Base-by-base conservation (phyloP, 2,797 vertebrate genomes). In the Cyprinella venusta region DNA sequence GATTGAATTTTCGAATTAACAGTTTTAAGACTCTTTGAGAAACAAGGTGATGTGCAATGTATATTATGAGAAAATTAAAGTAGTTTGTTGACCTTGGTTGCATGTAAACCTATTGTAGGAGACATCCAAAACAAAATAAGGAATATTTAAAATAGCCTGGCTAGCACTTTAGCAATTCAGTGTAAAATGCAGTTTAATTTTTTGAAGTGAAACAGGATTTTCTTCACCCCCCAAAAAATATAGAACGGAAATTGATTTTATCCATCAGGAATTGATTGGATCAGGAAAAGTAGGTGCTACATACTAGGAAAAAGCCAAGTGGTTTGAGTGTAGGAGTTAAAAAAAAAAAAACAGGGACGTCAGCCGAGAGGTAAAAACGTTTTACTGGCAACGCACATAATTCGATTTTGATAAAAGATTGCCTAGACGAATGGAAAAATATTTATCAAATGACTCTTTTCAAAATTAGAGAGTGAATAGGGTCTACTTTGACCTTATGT, bases 391-490 rank as follows among this genome's bases (percentile, higher is more conserved):
- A n/a, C 10, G 54, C 19, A 18, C 36, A 40, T 59, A 61, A 76
- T 76, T 42, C 0, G 0, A 18, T 61, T 76, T 59, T 40, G 54
- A 40, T 61, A 61, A 76, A 61, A 59, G n/a, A 61, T 26, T 40
- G 54, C 21, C 7, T 10, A 18, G 74, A 76, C 74, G 61, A 76
- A 61, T 59, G 13, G 33, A 59, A 59, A 40, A 76, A 40, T 36
- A 33, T 54, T 76, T 56, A 24, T 38, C 72, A 59, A 59, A 59
- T 40, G 0, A 76, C 36, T 56, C 33, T 52, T 63, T 21, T 18
- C 13, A 42, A 24, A 61, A 26, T 76, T 76, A 61, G 36, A 42
- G 61, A 42, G 74, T 26, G 36, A 76, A 76, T 42, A 26, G 74
- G n/a, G 15, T 61, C 1, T 1, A 40, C 19, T 76, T 42, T 76